A percentile compares a stretch with the other conserved stretches of the same genome.
These are phyloP conservation scores for Trachelus troglodyta DNA, from an alignment of 2,888 invertebrate genomes.

Conservation along the genomic window DNA sequence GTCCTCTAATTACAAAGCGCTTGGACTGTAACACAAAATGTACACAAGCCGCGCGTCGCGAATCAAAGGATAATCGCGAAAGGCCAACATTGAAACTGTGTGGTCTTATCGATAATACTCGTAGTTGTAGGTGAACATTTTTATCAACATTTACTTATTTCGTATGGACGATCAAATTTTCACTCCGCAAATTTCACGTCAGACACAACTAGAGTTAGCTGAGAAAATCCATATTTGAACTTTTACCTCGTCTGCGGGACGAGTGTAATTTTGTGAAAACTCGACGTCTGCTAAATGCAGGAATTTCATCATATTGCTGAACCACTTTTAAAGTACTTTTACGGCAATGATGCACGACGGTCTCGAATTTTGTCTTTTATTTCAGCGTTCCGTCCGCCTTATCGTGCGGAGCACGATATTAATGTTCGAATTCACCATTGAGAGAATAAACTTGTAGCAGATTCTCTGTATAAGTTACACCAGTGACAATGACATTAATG, in stretches of 20 bases:
- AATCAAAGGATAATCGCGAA: too few relatives aligned
- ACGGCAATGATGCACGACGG: background rate
- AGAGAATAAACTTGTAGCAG: background rate
- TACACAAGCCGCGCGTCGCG: too few relatives aligned
- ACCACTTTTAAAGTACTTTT: background rate
- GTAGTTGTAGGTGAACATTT: too few relatives aligned
- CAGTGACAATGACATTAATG: background rate
- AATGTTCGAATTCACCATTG: background rate
- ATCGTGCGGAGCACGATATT: background rate
- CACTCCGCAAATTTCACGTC: background rate
- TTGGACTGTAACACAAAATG: background rate
- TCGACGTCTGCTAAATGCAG: background rate
- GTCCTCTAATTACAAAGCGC: background rate
- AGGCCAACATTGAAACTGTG: too few relatives aligned
- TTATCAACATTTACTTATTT: background rate
- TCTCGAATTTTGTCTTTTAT: background rate
- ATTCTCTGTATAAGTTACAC: background rate
- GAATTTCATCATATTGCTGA: background rate
- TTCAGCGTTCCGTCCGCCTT: background rate
- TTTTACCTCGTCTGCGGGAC: background rate
- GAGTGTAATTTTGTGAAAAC: background rate
- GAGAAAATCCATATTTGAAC: background rate
- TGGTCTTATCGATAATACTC: too few relatives aligned
- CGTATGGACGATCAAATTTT: background rate
- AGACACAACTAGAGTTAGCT: background rate